A percentile compares a stretch with the other conserved stretches of the same genome.
These are phyloP conservation scores for Apodemus speciosus DNA, from an alignment of 2,113 vertebrate genomes.

Conservation along the genomic window DNA sequence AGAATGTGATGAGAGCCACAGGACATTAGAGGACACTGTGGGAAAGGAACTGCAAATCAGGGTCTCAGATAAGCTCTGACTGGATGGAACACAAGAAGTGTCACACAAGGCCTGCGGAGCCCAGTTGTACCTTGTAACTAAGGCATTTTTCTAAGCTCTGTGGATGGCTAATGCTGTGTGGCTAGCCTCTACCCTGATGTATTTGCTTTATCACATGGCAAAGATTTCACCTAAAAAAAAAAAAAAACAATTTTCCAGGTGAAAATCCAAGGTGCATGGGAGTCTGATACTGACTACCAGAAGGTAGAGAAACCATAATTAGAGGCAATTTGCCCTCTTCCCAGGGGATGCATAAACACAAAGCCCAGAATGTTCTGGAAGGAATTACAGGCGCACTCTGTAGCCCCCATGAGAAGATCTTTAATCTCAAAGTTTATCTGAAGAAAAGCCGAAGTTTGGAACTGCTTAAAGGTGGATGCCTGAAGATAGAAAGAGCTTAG, in stretches of 20 bases:
- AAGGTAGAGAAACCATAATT: slow-evolving; percentile 28
- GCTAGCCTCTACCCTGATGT: fast-evolving
- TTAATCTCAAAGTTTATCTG: not conserved
- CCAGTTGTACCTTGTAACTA: too few species aligned
- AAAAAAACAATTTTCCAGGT: not conserved
- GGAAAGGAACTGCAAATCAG: not conserved
- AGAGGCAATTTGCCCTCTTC: not conserved
- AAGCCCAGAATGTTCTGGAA: not conserved
- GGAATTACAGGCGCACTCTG: not conserved
- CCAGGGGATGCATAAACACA: not conserved
- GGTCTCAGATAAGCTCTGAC: not conserved
- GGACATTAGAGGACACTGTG: not conserved
- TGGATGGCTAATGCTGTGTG: too few species aligned
- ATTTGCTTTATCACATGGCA: not conserved
- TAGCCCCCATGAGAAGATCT: not conserved
- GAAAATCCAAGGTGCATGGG: not conserved
- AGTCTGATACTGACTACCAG: not conserved
- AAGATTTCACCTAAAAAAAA: not conserved
- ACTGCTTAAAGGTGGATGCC: not conserved
- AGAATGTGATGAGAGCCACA: not conserved
- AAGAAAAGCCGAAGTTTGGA: not conserved
- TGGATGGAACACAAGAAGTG: not conserved
- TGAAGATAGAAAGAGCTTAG: not conserved
- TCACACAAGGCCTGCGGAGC: fast-evolving
- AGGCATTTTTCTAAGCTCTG: not conserved